Conservation (phyloP, 1,140 invertebrate species). For the Nomia melanderi region DNA sequence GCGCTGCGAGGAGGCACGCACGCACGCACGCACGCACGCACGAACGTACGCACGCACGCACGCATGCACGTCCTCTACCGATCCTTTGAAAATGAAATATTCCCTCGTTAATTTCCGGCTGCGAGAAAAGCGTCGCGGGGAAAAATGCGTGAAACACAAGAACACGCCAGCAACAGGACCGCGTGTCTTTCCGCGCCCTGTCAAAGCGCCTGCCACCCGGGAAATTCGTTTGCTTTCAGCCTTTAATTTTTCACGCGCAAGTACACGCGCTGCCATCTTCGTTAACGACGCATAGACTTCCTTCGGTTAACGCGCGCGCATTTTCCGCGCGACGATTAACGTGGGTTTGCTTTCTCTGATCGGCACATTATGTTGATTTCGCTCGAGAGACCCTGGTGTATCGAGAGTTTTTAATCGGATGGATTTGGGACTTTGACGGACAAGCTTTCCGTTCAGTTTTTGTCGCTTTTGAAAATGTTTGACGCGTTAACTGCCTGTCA, state of each 20-base stretch:
- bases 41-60: not conserved
- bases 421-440: not conserved
- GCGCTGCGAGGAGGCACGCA: too few species aligned
- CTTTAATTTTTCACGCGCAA: conserved; percentile 30
- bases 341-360: too few species aligned
- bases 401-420: too few species aligned
- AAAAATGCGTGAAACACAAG: conserved; percentile 46
- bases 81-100: conserved; percentile 63
- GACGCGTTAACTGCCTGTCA: too few species aligned
- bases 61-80: conserved; percentile 11
- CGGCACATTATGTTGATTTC: too few species aligned
- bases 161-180: conserved; percentile 1
- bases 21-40: not conserved
- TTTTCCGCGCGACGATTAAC: not conserved
- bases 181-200: conserved; percentile 22
- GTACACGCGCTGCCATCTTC: conserved; percentile 12
- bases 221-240: conserved; percentile 33
- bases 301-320: conserved; percentile 16
- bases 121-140: conserved; percentile 48
- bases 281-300: conserved; percentile 40
- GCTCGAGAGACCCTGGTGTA: too few species aligned
- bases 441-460: not conserved
- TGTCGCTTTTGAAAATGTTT: too few species aligned
- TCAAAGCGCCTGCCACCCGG: conserved; percentile 13
- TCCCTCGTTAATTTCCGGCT: conserved; percentile 53